Evolutionary conservation across 2,888 invertebrate species (phyloP).

Genomic region (Lasioglossum calceatum): DNA sequence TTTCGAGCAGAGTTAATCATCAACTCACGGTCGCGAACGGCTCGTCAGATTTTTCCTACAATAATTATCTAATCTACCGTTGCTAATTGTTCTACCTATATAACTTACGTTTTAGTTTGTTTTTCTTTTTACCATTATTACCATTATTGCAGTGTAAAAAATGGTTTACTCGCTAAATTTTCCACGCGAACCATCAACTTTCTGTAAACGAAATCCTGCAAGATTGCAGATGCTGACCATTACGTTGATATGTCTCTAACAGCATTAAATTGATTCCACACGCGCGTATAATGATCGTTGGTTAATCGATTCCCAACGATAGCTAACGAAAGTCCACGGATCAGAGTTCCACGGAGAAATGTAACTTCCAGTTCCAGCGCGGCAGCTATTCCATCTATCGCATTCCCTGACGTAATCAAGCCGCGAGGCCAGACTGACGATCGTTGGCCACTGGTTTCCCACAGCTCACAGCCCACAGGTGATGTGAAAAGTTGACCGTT

Average conservation of each 20-base stretch:
- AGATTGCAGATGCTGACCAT: no score
- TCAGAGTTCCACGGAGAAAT: background rate
- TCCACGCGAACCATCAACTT: background rate
- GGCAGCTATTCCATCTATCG: constrained; percentile 21
- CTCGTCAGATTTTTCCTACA: background rate
- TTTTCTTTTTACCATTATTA: background rate
- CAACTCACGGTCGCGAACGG: constrained; percentile 32
- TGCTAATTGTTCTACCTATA: background rate
- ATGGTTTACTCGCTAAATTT: background rate
- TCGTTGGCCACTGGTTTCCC: constrained; percentile 52
- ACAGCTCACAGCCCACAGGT: constrained; percentile 36
- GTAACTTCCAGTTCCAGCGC: background rate
- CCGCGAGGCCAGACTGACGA: constrained; percentile 24
- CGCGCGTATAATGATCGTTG: background rate
- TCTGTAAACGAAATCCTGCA: no score
- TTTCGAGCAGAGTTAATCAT: constrained; percentile 35
- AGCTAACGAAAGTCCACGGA: background rate
- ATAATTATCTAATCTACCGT: constrained; percentile 6
- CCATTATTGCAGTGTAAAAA: background rate
- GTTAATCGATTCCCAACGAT: background rate
- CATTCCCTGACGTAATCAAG: constrained; percentile 39
- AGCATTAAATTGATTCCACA: no score
- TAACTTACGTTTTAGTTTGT: background rate
- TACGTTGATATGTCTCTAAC: no score
- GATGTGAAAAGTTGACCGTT: constrained; percentile 29